phyloP scores from a whole-genome alignment of 2,113 vertebrate genomes.

The Ovis aries region ARS-UI_Ramb_v3.0 NC_056061.1:23415501-23416000 shows the following conservation, averaged over 20 bases:
- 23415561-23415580: neutral
- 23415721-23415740: slow-evolving; percentile 20
- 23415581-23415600: slow-evolving; percentile 25
- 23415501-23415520: neutral
- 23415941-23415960: neutral
- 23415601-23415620: neutral
- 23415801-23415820: neutral
- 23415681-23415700: neutral
- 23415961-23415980: neutral
- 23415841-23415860: neutral
- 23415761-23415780: slow-evolving; percentile 10
- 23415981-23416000: neutral
- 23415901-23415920: neutral
- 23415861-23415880: neutral
- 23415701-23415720: slow-evolving; percentile 2
- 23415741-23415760: slow-evolving; percentile 19
- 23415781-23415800: neutral
- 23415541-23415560: slow-evolving; percentile 1
- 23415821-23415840: neutral
- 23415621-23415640: slow-evolving; percentile 37
- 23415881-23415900: neutral
- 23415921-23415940: neutral
- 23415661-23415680: slow-evolving; percentile 26
- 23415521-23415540: neutral
- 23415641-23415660: neutral